Percentiles rank a stretch among this genome's conserved stretches.
Conservation (phyloP, 2,797 vertebrate genomes). For the Catostomus latipinnis region DNA sequence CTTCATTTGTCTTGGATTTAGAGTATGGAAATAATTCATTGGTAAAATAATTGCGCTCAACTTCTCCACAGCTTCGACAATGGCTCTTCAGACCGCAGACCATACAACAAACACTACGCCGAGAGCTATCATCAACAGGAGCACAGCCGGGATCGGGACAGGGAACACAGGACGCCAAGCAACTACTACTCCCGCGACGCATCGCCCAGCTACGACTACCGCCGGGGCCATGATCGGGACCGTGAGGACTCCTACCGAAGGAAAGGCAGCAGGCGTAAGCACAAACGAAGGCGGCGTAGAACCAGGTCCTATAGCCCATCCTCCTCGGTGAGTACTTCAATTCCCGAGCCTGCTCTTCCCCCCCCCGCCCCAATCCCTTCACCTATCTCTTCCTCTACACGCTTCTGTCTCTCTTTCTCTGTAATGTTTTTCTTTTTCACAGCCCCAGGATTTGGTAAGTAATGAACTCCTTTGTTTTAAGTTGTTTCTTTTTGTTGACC, state of each 20-base stretch:
- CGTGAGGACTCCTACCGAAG: conserved; percentile 79
- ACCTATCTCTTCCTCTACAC: conserved; percentile 55
- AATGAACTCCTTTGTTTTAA: conserved; percentile 79
- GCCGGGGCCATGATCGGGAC: conserved; percentile 83
- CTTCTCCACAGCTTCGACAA: conserved; percentile 84
- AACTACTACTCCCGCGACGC: conserved; percentile 87
- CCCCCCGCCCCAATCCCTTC: conserved; percentile 56
- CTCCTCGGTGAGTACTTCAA: conserved; percentile 96
- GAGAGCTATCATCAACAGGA: conserved; percentile 89
- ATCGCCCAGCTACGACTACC: conserved; percentile 86
- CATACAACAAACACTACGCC: conserved; percentile 88
- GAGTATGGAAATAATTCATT: not conserved
- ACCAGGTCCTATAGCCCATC: conserved; percentile 97
- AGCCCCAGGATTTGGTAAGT: conserved; percentile 85
- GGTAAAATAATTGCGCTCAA: not conserved
- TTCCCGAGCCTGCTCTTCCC: conserved; percentile 67
- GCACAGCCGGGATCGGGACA: conserved; percentile 87
- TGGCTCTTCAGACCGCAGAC: conserved; percentile 85
- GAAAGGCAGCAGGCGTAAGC: conserved; percentile 97
- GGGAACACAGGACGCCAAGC: conserved; percentile 79
- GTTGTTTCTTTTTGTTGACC: conserved; percentile 67
- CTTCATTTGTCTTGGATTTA: too few species aligned
- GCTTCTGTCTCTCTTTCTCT: conserved; percentile 64
- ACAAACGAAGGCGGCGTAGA: conserved; percentile 94
- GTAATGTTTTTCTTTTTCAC: conserved; percentile 74